phyloP scores from a whole-genome alignment of 2,888 invertebrate species.

The Subacronicta megacephala region DNA sequence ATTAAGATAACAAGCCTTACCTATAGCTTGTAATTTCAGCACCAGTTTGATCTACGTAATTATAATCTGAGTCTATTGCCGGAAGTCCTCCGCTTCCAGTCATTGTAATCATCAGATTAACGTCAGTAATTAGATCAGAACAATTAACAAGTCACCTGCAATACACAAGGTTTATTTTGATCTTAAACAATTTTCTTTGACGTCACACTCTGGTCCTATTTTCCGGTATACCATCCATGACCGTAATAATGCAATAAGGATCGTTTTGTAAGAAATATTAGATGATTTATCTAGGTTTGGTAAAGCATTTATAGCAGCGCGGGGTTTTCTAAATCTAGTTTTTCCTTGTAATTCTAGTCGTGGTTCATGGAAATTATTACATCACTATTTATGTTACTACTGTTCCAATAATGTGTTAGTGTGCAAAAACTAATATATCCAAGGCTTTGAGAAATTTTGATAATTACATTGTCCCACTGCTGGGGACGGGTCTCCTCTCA shows the following conservation, averaged over 20 bases:
- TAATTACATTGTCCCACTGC: no score
- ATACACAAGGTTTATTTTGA: constrained; percentile 40
- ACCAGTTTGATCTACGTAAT: constrained; percentile 5
- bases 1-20: constrained; percentile 1
- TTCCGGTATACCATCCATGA: constrained; percentile 39
- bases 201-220: constrained; percentile 13
- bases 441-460: no score
- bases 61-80: constrained; percentile 25
- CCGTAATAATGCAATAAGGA: constrained; percentile 36
- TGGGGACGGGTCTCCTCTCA: no score
- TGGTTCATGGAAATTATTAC: constrained; percentile 3
- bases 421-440: no score
- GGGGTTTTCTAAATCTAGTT: constrained; percentile 1
- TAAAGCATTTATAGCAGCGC: constrained; percentile 20
- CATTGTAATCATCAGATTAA: constrained; percentile 28
- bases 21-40: neutral
- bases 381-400: neutral
- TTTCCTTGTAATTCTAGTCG: constrained; percentile 29
- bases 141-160: constrained; percentile 25
- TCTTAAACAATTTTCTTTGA: constrained; percentile 18
- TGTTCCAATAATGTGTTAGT: no score
- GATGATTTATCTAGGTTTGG: constrained; percentile 16
- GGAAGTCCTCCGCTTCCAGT: constrained; percentile 19
- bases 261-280: constrained; percentile 20
- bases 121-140: constrained; percentile 12